phyloP scores from a whole-genome alignment of 2,113 vertebrate genomes.

The Rutilus rutilus region DNA sequence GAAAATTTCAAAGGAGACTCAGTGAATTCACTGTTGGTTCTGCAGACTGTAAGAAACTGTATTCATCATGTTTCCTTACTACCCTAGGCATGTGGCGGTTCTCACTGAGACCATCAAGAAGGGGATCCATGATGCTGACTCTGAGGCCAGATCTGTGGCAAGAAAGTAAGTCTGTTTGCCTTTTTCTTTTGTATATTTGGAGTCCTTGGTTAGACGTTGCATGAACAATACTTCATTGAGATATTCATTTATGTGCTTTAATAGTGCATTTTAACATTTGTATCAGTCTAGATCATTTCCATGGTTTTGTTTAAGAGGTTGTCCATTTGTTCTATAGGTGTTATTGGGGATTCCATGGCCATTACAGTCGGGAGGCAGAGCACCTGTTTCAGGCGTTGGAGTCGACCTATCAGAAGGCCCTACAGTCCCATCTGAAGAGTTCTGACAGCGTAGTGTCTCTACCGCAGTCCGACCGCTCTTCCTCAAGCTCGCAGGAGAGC shows the following conservation, averaged over 20 bases:
- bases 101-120: constrained; percentile 98
- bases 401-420: constrained; percentile 95
- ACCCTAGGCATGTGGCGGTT: constrained; percentile 91
- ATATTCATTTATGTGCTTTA: background rate
- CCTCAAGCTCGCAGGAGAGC: constrained; percentile 97
- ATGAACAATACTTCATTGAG: background rate
- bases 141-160: constrained; percentile 94
- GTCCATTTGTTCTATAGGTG: constrained; percentile 74
- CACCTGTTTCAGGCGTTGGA: constrained; percentile 92
- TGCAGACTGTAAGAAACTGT: constrained; percentile 14
- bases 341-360: constrained; percentile 97
- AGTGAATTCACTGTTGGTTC: constrained; percentile 16
- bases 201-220: background rate
- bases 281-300: background rate
- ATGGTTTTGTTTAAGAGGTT: background rate
- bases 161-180: constrained; percentile 87
- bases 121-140: constrained; percentile 96
- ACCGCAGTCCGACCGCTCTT: constrained; percentile 95
- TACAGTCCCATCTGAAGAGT: constrained; percentile 94
- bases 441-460: constrained; percentile 95
- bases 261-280: background rate
- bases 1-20: constrained; percentile 33
- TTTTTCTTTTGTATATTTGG: background rate
- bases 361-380: constrained; percentile 95
- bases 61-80: constrained; percentile 66